Evolutionary conservation across 2,797 vertebrate genomes (phyloP), one percentile per base, ranked within the genome.

Genomic region (Sebastes flavidus): DNA sequence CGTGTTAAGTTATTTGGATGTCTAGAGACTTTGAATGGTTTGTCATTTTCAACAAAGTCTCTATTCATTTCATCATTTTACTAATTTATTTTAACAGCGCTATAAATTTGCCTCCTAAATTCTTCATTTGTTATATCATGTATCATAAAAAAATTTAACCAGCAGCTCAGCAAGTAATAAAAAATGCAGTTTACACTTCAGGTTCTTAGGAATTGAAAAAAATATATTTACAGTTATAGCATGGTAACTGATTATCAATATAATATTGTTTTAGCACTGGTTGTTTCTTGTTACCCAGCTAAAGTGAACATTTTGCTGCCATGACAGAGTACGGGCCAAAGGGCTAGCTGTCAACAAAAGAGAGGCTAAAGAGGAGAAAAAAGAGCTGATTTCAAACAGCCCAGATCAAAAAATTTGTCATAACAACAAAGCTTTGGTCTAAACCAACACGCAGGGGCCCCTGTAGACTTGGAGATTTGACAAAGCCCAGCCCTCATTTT

Each of bases 391-490:
- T 96, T 96, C 96, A 97, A 97, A 97, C 94, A 10, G 67, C 95
- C 94, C 93, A 95, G 94, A 97, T 97, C 95, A 97, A 95, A 95
- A 95, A 96, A 98, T 96, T 96, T 98, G 97, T 97, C 97, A 97
- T 96, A 97, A 98, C 97, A 96, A 94, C 95, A 97, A 97, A 97
- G 96, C 95, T 95, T 95, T 93, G 95, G 94, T 96, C 96, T 97
- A 97, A 96, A 96, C 94, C 96, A 97, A 97, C 96, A 96, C 93
- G 90, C 94, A 93, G 92, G 94, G 95, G 94, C 90, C 93, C 95
- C 93, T 91, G 92, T 91, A 94, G 94, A 97, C 95, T 96, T 93
- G 87, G 87, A 92, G 96, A 94, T 95, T 93, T 96, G 96, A 97
- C 96, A 97, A 97, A 97, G 96, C 94, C 38, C 93, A 95, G 95